Conservation (phyloP, 2,113 vertebrate species). For the Salvelinus alpinus region DNA sequence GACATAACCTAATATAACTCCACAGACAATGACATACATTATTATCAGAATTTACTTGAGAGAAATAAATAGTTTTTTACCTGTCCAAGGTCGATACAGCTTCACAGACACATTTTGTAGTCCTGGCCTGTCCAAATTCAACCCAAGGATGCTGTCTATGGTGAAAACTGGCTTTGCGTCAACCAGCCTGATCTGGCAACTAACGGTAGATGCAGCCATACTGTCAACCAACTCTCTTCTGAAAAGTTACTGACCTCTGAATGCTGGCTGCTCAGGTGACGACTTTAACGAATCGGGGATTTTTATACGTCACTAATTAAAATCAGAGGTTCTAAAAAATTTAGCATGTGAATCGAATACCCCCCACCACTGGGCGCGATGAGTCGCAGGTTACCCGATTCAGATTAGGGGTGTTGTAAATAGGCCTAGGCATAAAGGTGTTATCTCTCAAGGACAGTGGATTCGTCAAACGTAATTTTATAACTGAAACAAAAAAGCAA, state of each 20-base stretch:
- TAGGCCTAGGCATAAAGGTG: constrained; percentile 67
- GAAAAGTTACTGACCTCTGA: too few relatives aligned
- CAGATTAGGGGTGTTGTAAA: constrained; percentile 70
- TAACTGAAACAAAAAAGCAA: constrained; percentile 54
- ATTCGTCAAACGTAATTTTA: constrained; percentile 70
- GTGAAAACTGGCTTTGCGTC: constrained; percentile 75
- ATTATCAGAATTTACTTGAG: too few relatives aligned
- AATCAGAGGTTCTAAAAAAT: constrained; percentile 76
- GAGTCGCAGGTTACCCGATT: constrained; percentile 44
- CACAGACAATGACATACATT: too few relatives aligned
- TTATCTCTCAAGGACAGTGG: constrained; percentile 73
- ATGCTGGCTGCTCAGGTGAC: neutral
- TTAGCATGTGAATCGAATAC: constrained; percentile 91
- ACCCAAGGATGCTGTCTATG: constrained; percentile 85
- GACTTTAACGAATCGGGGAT: constrained; percentile 51
- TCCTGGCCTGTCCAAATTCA: constrained; percentile 73
- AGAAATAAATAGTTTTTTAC: constrained; percentile 46
- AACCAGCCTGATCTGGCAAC: constrained; percentile 21
- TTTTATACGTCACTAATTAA: constrained; percentile 85
- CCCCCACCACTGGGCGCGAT: constrained; percentile 65
- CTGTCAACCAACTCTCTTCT: neutral
- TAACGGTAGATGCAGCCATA: constrained; percentile 31
- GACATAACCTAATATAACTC: neutral
- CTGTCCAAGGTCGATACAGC: constrained; percentile 84
- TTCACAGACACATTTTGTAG: constrained; percentile 41